Evolutionary conservation across 2,797 vertebrate genomes (phyloP), one percentile per base, ranked within the genome.

Genomic region (Pelodytes ibericus): DNA sequence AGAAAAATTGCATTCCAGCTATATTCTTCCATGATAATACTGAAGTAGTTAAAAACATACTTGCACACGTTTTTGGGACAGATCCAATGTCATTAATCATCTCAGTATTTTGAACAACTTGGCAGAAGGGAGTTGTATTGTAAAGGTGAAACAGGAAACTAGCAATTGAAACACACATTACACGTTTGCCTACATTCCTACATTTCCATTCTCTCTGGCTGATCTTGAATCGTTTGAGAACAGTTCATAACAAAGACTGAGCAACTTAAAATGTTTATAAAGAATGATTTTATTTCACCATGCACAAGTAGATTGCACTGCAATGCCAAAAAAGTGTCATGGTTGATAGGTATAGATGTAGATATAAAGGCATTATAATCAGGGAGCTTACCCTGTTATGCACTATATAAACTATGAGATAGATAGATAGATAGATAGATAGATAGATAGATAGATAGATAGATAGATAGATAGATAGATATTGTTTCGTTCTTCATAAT

Each of bases 131-230:
- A 62, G 70, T 61, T 68, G 63, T 68, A 73, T 72, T 79, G 70
- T 68, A 73, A 73, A 79, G 70, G 63, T 79, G 70, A 79, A 79
- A 73, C 64, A 73, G 76, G 76, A 79, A 79, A 79, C 70, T 53
- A 79, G 70, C 70, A 79, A 79, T 79, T 72, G 70, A 73, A 79
- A 73, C 63, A 73, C 76, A 73, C 76, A 67, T 72, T 78, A 78
- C 75, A 78, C 69, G 75, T 79, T 79, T 31, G 70, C 70, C 76
- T 79, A 49, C 76, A 79, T 79, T 79, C 76, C 63, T 65, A 41
- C 31, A 59, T 68, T 78, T 61, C 70, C 76, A 79, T 47, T 78
- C 63, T 67, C 64, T 66, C 39, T 59, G 63, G 27, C 62, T 68
- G 31, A 51, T 73, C 31, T 67, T 27, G 71, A 61, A 66, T 72